A percentile compares a stretch with the other conserved stretches of the same genome.
Evolutionary conservation across 2,888 invertebrate species (phyloP).

Genomic region (Ectobius pallidus): DNA sequence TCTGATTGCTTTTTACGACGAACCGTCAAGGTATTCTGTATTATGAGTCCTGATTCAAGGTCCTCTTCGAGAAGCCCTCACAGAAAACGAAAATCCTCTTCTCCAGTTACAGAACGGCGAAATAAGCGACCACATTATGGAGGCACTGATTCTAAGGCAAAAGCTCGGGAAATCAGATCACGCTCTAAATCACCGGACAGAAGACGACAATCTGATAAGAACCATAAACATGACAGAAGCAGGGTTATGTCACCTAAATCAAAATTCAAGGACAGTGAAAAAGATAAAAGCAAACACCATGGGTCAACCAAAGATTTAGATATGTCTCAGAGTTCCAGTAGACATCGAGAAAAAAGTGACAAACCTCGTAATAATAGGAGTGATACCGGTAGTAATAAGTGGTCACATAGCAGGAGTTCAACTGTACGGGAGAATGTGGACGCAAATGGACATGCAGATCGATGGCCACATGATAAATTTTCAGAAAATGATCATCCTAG

Average conservation of each 20-base stretch:
- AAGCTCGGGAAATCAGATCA: background rate
- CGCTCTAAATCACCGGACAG: background rate
- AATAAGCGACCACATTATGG: background rate
- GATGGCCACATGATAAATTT: conserved; percentile 51
- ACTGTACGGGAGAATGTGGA: background rate
- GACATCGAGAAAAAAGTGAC: background rate
- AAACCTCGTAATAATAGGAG: conserved; percentile 3
- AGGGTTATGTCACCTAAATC: conserved; percentile 2
- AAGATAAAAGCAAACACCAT: background rate
- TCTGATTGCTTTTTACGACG: too few species aligned
- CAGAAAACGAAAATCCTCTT: conserved; percentile 12
- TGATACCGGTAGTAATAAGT: conserved; percentile 17
- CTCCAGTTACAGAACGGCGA: conserved; percentile 12
- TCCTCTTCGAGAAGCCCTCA: conserved; percentile 23
- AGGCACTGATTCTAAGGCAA: conserved; percentile 1
- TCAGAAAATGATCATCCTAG: conserved; percentile 43
- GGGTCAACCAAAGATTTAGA: background rate
- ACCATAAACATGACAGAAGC: conserved; percentile 18
- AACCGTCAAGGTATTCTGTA: too few species aligned
- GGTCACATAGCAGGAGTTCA: conserved; percentile 2
- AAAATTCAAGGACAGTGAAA: background rate
- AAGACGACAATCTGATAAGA: conserved; percentile 6
- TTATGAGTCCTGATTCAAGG: conserved; percentile 30
- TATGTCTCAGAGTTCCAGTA: background rate
- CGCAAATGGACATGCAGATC: conserved; percentile 39